Base-by-base conservation (phyloP, 2,888 invertebrate species). In the Melanophora roralis region DNA sequence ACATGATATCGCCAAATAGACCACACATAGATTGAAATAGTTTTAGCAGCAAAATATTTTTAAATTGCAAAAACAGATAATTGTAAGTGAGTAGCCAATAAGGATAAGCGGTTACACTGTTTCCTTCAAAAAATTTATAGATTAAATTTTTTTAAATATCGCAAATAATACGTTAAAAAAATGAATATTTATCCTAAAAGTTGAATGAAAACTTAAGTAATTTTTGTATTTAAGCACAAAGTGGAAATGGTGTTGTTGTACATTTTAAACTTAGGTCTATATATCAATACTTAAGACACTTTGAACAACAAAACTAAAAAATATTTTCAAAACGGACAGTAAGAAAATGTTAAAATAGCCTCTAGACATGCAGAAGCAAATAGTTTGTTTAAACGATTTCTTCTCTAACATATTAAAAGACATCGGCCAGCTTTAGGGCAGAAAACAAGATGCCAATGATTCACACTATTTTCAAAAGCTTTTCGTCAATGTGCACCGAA, bases 11-110 rank as follows among this genome's bases (percentile, higher is more conserved):
- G 14, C 23, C 19, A 59, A 59, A 12, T 2, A 12, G 73, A 78
- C 78, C 78, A 36, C 78, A 78, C 78, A 73, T 45, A 49, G 64
- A 27, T 55, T 72, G 62, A 32, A 64, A 64, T 64, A 55, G 72
- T 55, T 72, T 51, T 16, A 43, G 21, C 19, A 53, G 32, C 59
- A 60, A 38, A 59, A 36, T 51, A 32, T 47, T n/a, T 59, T 12
- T 40, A 14, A n/a, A 3, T 40, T 16, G 4, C 14, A 27, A n/a
- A 43, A 27, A 27, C 27, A 5, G 59, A 19, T 5, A 34, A 60
- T 40, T n/a, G 36, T 12, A 55, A 45, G 14, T 45, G 55, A 14
- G 47, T 53, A 60, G 71, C 40, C 34, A 12, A 12, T 27, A 9
- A 36, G 27, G n/a, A n/a, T n/a, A n/a, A n/a, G n/a, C n/a, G n/a